Evolutionary conservation across 2,113 vertebrate species (phyloP).

Genomic region (Plecotus auritus): DNA sequence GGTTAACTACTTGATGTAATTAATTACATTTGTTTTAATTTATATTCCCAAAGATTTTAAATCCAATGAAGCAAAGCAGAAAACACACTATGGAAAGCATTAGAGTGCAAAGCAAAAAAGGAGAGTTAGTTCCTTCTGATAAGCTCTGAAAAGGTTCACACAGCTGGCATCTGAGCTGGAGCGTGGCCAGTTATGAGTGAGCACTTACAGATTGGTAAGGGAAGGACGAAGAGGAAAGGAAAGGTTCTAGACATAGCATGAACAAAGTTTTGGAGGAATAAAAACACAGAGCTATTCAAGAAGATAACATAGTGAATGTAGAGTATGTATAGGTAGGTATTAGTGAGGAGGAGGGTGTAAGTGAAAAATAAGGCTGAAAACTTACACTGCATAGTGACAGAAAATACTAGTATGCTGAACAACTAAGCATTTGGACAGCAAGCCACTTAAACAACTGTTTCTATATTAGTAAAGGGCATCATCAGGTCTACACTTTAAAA

Average conservation of each 20-base stretch:
- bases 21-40: not conserved
- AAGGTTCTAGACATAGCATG: not conserved
- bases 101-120: not conserved
- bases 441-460: not conserved
- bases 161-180: not conserved
- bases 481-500: not conserved
- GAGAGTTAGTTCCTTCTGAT: not conserved
- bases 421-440: not conserved
- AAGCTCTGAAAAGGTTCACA: not conserved
- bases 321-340: rapidly evolving
- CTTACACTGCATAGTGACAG: not conserved
- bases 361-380: not conserved
- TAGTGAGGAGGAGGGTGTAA: not conserved
- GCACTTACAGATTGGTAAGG: not conserved
- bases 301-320: not conserved
- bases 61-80: not conserved
- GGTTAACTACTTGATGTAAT: not conserved
- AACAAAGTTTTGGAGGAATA: not conserved
- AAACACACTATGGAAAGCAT: not conserved
- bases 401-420: not conserved
- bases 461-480: not conserved
- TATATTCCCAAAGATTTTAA: slow-evolving; percentile 13
- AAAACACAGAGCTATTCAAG: not conserved
- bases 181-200: not conserved
- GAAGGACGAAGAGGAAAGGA: not conserved